A percentile compares a stretch with the other conserved stretches of the same genome.
phyloP scores from a whole-genome alignment of 2,888 invertebrate species.

The Athalia circularis region DNA sequence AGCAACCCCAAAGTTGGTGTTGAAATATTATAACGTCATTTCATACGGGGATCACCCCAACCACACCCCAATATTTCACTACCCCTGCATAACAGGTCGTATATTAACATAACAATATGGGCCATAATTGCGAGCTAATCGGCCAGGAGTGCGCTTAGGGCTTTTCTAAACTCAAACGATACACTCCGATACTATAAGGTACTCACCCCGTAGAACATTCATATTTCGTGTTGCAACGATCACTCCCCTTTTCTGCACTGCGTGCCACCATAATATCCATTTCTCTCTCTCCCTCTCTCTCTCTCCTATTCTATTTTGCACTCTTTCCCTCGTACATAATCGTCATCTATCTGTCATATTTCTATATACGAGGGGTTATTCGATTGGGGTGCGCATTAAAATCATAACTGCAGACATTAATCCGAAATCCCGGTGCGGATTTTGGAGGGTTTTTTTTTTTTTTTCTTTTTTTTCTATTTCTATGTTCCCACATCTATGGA shows the following conservation, averaged over 20 bases:
- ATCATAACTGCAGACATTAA: constrained; percentile 37
- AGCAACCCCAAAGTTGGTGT: constrained; percentile 67
- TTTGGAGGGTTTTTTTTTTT: not conserved
- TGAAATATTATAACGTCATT: constrained; percentile 73
- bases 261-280: not conserved
- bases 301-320: not conserved
- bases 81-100: constrained; percentile 50
- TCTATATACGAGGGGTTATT: constrained; percentile 5
- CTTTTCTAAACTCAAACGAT: constrained; percentile 17
- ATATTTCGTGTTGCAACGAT: no score
- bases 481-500: not conserved
- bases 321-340: not conserved
- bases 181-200: constrained; percentile 51
- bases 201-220: not conserved
- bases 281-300: not conserved
- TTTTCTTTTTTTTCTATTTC: not conserved
- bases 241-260: not conserved
- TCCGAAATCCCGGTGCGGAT: constrained; percentile 23
- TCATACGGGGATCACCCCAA: constrained; percentile 66
- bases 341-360: constrained; percentile 31
- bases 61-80: constrained; percentile 35
- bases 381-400: not conserved
- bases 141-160: constrained; percentile 58
- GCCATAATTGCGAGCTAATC: constrained; percentile 71
- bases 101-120: constrained; percentile 72